phyloP scores from a whole-genome alignment of 1,140 invertebrate species.

The Danaus melanippus region DNA sequence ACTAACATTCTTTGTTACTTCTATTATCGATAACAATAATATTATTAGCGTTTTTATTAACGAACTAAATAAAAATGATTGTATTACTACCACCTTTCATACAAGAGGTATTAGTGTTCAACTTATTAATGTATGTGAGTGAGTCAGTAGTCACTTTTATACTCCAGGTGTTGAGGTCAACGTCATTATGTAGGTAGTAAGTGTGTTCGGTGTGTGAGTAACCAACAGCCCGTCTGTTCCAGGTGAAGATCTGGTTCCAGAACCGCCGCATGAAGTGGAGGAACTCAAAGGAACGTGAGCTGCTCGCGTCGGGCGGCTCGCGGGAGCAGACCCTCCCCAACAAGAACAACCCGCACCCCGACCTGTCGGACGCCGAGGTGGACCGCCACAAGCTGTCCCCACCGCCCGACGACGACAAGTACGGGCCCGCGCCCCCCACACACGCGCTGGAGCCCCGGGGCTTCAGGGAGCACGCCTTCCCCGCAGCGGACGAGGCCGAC shows the following conservation, averaged over 20 bases:
- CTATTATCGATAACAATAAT: no score
- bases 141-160: no score
- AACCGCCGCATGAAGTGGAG: conserved; percentile 97
- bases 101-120: no score
- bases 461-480: conserved; percentile 47
- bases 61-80: no score
- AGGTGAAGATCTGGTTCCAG: conserved; percentile 98
- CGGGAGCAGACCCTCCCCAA: conserved; percentile 95
- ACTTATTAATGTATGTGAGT: no score
- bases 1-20: no score
- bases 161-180: no score
- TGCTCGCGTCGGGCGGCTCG: conserved; percentile 92
- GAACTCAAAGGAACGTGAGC: conserved; percentile 96
- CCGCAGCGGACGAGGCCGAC: conserved; percentile 72
- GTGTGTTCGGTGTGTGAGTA: no score
- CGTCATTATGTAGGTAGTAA: no score
- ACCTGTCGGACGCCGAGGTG: conserved; percentile 91
- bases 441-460: conserved; percentile 45
- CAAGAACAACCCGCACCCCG: conserved; percentile 97
- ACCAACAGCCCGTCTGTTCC: conserved; percentile 35
- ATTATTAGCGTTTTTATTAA: no score
- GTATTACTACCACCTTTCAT: no score
- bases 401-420: conserved; percentile 55
- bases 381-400: conserved; percentile 79
- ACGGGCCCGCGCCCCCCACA: conserved; percentile 47